Evolutionary conservation across 2,113 vertebrate species (phyloP), one percentile per base, ranked within the genome.

Genomic region (Tichodroma muraria): DNA sequence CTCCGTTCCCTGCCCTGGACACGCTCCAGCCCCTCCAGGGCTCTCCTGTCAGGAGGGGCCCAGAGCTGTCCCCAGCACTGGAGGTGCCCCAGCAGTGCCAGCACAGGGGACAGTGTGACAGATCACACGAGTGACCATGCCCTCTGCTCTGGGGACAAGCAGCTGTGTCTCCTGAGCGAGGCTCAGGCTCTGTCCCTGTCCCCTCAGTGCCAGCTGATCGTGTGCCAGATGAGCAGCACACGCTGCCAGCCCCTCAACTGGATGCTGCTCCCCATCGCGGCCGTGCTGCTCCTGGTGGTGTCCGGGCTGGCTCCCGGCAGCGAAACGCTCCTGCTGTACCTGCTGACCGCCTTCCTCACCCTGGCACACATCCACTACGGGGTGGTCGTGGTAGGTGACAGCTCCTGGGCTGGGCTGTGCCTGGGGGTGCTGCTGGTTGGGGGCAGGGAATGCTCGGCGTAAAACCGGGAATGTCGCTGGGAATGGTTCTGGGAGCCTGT

Each of bases 211-310:
- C 99, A 99, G 75, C 98, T 99, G 96, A 99, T 99, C 5, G 99
- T 99, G 91, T 99, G 99, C 89, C 99, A 99, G 96, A 99, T 99
- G 99, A 99, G 99, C 94, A 99, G 98, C 96, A 99, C 99, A 0
- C 98, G 99, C 11, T 99, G 99, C 93, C 99, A 98, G 92, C 95
- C 99, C 4, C 97, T 99, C 33, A 99, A 98, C 92, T 99, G 98
- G 98, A 92, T 99, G 97, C 94, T 99, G 95, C 79, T 98, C n/a
- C 99, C 99, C 49, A 98, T 99, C 90, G 94, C 95, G 0, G 64
- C 69, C 13, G 97, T 98, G 72, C 98, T 99, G 81, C 2, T 97
- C 9, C 21, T 97, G 49, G 98, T 98, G 44, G 64, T 97, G 45
- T 97, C 98, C 0, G 98, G 98, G 21, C 37, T 97, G 2, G 54